Evolutionary conservation across 2,888 invertebrate genomes (phyloP).

Genomic region (Drosophila birchii): DNA sequence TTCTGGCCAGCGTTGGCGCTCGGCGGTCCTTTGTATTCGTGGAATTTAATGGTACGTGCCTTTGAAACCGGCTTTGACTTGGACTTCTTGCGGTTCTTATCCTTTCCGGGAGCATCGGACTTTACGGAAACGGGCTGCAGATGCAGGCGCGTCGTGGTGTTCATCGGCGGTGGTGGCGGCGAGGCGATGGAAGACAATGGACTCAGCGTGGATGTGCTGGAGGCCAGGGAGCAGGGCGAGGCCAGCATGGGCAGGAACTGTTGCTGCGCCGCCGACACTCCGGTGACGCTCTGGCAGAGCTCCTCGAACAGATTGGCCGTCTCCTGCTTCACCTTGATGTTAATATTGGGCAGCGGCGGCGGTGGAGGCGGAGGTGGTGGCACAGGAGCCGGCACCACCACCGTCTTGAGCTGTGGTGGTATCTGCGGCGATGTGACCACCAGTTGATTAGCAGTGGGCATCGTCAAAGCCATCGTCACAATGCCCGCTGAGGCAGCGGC

Average conservation of each 20-base stretch:
- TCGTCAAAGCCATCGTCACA: slow-evolving; percentile 88
- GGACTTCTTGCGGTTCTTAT: slow-evolving; percentile 92
- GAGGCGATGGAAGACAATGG: slow-evolving; percentile 89
- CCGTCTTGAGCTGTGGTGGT: slow-evolving; percentile 50
- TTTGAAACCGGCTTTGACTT: slow-evolving; percentile 93
- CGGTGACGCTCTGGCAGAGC: slow-evolving; percentile 87
- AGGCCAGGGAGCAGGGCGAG: slow-evolving; percentile 86
- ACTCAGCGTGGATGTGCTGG: slow-evolving; percentile 89
- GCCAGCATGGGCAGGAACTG: slow-evolving; percentile 86
- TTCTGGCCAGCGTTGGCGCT: slow-evolving; percentile 89
- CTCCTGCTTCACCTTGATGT: slow-evolving; percentile 83
- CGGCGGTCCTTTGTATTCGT: slow-evolving; percentile 97
- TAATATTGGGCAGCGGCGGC: slow-evolving; percentile 70
- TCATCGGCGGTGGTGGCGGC: slow-evolving; percentile 85
- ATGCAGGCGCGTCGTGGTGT: slow-evolving; percentile 84
- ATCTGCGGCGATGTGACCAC: slow-evolving; percentile 85
- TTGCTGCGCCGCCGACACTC: slow-evolving; percentile 68
- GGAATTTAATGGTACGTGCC: slow-evolving; percentile 96
- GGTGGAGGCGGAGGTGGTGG: slow-evolving; percentile 68
- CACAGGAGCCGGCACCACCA: slow-evolving; percentile 69
- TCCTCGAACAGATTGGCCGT: slow-evolving; percentile 86
- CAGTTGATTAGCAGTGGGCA: slow-evolving; percentile 86
- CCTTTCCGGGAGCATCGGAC: slow-evolving; percentile 89
- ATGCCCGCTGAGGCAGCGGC: slow-evolving; percentile 89
- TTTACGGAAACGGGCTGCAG: slow-evolving; percentile 84